Conservation (phyloP, 37 sponge, comb jelly and placozoan species). For the Ianthella basta region DNA sequence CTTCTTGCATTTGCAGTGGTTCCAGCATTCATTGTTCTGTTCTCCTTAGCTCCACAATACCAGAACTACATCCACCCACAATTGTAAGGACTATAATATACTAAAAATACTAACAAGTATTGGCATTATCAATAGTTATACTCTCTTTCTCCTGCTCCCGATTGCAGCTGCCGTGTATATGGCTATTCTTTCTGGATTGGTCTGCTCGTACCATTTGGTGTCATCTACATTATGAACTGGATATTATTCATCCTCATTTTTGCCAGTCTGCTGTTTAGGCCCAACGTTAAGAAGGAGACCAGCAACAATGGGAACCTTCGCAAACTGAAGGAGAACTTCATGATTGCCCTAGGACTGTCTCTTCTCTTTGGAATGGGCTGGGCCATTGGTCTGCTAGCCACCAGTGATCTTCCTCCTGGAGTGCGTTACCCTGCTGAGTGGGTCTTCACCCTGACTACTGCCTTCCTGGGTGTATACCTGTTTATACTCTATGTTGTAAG, state of each 20-base stretch:
- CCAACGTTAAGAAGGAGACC: too few species aligned
- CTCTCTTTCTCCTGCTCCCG: too few species aligned
- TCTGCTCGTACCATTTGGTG: constrained; percentile 41
- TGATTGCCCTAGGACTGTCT: constrained; percentile 52
- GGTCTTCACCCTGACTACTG: constrained; percentile 48
- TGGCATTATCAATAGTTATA: too few species aligned
- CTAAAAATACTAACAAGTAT: too few species aligned
- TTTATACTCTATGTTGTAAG: background rate
- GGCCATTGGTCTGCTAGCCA: constrained; percentile 45
- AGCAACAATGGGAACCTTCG: too few species aligned
- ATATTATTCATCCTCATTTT: constrained; percentile 42
- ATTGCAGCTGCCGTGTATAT: constrained; percentile 46
- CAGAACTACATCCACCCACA: too few species aligned
- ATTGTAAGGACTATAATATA: too few species aligned
- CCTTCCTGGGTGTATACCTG: constrained; percentile 28
- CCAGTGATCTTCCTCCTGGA: constrained; percentile 23
- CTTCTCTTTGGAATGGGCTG: constrained; percentile 56
- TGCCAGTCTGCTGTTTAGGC: constrained; percentile 5
- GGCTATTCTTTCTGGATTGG: constrained; percentile 48
- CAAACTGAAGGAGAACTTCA: constrained; percentile 10
- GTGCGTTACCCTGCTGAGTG: constrained; percentile 31
- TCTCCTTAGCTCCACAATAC: too few species aligned
- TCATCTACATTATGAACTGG: constrained; percentile 58
- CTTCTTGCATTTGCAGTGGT: too few species aligned
- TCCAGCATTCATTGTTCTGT: too few species aligned